Evolutionary conservation across 2,113 vertebrate genomes (phyloP), one percentile per base, ranked within the genome.

Genomic region (Trogon melanurus): DNA sequence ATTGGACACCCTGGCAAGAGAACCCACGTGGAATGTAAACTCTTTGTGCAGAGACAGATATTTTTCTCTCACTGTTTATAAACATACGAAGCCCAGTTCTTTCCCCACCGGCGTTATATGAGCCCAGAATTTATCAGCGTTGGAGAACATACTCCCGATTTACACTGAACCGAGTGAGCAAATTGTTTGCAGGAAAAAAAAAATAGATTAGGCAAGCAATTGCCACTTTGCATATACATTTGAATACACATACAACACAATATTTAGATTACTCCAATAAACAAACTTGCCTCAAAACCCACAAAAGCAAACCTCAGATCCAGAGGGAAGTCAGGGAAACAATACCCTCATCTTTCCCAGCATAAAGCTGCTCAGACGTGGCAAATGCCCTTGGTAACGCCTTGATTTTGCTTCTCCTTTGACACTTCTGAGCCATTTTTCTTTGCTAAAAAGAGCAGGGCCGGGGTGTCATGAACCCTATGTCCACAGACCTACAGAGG

Each of bases 31-130:
- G 93, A 96, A 95, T 93, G 79, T 97, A 95, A 96, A 95, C 90
- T 79, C 66, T 25, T 5, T 36, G 29, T n/a, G 15, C 41, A 71
- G 60, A 67, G 29, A 70, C 22, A 79, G 13, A 69, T 36, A n/a
- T 78, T 83, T 96, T 95, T 60, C 41, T 30, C 58, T 80, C 75
- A 25, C 18, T 96, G 82, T 95, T 93, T 95, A 96, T 94, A 97
- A 96, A 96, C 72, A 89, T 13, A 25, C 2, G 36, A n/a, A 64
- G 38, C 19, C 65, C 11, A 11, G 34, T 74, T 88, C 75, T 94
- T 76, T 47, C 41, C 60, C 38, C 44, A 21, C 9, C 2, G 6
- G 64, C 20, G 64, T 83, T 80, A 64, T 60, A 85, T 20, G 75
- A 94, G 82, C 79, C 56, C 79, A 80, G 56, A 66, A 96, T 64